Percentiles rank a stretch among this genome's conserved stretches.
phyloP scores from a whole-genome alignment of 2,888 invertebrate genomes.

The Ophion obscuratus region DNA sequence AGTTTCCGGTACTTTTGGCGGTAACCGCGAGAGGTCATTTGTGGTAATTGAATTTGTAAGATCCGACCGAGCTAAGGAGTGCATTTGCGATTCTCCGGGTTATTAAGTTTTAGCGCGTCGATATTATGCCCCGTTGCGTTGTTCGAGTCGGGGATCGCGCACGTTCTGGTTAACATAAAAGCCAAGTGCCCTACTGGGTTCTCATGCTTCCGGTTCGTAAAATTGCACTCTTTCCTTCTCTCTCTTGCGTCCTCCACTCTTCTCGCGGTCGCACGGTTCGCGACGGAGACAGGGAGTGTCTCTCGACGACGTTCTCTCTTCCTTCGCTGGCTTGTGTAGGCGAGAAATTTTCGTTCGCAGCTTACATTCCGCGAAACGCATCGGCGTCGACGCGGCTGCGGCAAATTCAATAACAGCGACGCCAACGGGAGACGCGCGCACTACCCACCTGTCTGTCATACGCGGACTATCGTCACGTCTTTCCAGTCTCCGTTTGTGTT shows the following conservation, averaged over 20 bases:
- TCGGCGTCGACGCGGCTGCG: constrained; percentile 50
- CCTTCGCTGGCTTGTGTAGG: constrained; percentile 20
- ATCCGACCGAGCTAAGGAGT: neutral
- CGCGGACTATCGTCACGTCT: neutral
- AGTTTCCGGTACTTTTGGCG: neutral
- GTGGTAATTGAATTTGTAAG: constrained; percentile 6
- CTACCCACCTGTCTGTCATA: neutral
- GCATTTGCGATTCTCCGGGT: neutral
- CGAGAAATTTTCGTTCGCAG: constrained; percentile 46
- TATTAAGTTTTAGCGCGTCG: constrained; percentile 11
- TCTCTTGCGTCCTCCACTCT: constrained; percentile 2
- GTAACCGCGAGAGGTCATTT: neutral
- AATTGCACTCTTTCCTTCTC: neutral
- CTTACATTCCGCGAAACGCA: constrained; percentile 62
- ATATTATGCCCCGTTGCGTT: neutral
- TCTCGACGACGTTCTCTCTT: neutral
- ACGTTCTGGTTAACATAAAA: constrained; percentile 8
- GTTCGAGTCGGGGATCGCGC: neutral
- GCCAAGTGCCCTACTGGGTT: neutral
- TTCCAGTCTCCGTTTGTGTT: neutral
- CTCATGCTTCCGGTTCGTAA: constrained; percentile 32
- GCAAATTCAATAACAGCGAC: neutral
- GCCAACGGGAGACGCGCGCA: neutral
- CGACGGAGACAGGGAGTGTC: constrained; percentile 12
- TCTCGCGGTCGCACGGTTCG: constrained; percentile 33